Percentiles rank a stretch among this genome's conserved stretches.
Conservation (phyloP, 2,797 vertebrate species). For the Bovichtus diacanthus region DNA sequence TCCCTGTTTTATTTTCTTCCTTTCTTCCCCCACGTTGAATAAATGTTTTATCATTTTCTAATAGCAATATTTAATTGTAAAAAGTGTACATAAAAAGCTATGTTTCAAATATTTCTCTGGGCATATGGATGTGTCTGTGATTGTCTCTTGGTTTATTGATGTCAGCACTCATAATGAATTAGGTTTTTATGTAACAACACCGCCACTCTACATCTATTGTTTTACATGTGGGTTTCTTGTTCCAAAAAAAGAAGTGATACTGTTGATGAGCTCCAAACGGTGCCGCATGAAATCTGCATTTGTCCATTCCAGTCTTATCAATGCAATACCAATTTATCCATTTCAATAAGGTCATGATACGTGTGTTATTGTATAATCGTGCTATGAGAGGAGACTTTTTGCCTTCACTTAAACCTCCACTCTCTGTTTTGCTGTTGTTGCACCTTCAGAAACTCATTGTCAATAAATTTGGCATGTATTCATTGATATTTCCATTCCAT, state of each 20-base stretch:
- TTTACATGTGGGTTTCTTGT: constrained; percentile 75
- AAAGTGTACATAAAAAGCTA: constrained; percentile 86
- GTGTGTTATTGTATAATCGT: constrained; percentile 63
- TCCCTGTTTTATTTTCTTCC: constrained; percentile 74
- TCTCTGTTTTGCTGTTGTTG: constrained; percentile 62
- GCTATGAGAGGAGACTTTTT: constrained; percentile 55
- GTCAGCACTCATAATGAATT: constrained; percentile 77
- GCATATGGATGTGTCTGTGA: constrained; percentile 83
- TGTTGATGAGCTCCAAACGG: constrained; percentile 70
- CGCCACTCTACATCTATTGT: constrained; percentile 55
- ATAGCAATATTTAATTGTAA: constrained; percentile 88
- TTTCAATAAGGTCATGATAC: constrained; percentile 54
- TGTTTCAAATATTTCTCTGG: constrained; percentile 82
- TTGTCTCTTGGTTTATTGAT: constrained; percentile 79
- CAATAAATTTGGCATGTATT: constrained; percentile 67
- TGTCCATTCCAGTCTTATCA: constrained; percentile 65
- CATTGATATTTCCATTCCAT: constrained; percentile 60
- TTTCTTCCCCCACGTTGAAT: constrained; percentile 85
- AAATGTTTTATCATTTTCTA: constrained; percentile 84
- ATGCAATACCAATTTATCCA: constrained; percentile 58
- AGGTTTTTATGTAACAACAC: constrained; percentile 53
- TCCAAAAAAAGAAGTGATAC: constrained; percentile 59
- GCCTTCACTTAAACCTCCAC: constrained; percentile 62
- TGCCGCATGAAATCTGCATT: constrained; percentile 79
- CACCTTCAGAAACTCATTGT: constrained; percentile 56